These are phyloP conservation scores for Sebastes dallii DNA, from an alignment of 2,797 vertebrate genomes.

Conservation along the genomic window DNA sequence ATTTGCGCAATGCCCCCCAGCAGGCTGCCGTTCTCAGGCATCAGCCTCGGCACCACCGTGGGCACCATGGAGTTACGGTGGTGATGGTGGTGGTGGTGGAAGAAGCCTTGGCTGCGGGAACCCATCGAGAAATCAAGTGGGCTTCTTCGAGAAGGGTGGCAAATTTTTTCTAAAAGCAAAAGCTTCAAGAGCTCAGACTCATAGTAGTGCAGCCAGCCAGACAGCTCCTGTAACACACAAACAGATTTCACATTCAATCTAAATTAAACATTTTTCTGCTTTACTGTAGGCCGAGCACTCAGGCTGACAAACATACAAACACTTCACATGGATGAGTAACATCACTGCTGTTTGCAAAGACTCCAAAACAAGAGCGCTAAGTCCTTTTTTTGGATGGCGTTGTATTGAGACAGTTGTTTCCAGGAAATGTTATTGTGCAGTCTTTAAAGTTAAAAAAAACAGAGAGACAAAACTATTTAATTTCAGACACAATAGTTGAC, in stretches of 20 bases:
- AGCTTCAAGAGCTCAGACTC: constrained; percentile 68
- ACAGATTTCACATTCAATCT: constrained; percentile 43
- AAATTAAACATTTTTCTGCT: constrained; percentile 30
- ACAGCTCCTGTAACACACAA: constrained; percentile 73
- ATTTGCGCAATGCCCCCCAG: constrained; percentile 95
- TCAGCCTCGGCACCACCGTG: constrained; percentile 87
- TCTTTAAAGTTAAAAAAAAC: constrained; percentile 10
- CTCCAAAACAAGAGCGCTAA: not conserved
- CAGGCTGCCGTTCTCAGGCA: constrained; percentile 86
- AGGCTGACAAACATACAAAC: constrained; percentile 27
- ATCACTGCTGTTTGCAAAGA: constrained; percentile 22
- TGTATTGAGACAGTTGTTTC: constrained; percentile 1
- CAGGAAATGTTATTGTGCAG: constrained; percentile 14
- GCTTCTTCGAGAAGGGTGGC: constrained; percentile 10
- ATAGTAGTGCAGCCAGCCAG: constrained; percentile 47
- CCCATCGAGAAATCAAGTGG: constrained; percentile 83
- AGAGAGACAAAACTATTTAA: not conserved
- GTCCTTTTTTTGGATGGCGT: not conserved
- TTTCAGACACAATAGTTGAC: not conserved
- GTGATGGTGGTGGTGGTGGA: constrained; percentile 74
- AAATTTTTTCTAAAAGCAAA: not conserved
- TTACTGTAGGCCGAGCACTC: not conserved
- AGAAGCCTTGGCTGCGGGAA: constrained; percentile 93
- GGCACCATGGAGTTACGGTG: constrained; percentile 81
- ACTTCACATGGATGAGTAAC: constrained; percentile 38